Base-by-base conservation (phyloP, 2,888 invertebrate species). In the Eupithecia pulchellata region DNA sequence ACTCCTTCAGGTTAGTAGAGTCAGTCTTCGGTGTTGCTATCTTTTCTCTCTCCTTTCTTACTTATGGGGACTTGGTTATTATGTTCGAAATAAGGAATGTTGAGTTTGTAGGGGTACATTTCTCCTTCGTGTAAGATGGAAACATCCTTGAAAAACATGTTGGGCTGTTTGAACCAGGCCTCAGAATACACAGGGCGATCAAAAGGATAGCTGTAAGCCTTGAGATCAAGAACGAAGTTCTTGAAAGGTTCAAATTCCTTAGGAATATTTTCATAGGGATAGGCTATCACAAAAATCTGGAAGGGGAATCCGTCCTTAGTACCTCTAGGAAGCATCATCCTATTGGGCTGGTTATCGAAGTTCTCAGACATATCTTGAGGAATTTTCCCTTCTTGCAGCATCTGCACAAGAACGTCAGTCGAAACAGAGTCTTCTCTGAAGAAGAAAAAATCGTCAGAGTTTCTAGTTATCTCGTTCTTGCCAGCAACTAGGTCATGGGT, bases 291-390 rank as follows among this genome's bases (percentile, higher is more conserved):
- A 88, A 95, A 96, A 73, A 97, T 81, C 78, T 96, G 95, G 92
- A 95, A 95, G 66, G 95, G 95, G 89, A 95, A 95, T 66, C 97
- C 97, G 75, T 95, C 95, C 52, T 89, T 90, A 78, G 94, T 96
- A 83, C 97, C 97, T 84, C 95, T 96, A 47, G 97, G 97, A 71
- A 97, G 87, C 82, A 97, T 89, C 65, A 97, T 90, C 76, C 97
- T 96, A 73, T 95, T 94, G 4, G 97, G 97, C 90, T 96, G 95
- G 66, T 95, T 95, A 75, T 95, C 95, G 78, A 95, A 93, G 60
- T 92, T 88, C 75, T 94, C 92, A 68, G 91, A 91, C 86, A 94
- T 93, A 77, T 95, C 94, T 77, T 91, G 79, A 27, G 95, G 95
- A 81, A 96, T 93, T 74, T 89, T 81, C 62, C 86, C 85, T 77